Base-by-base conservation (phyloP, 2,797 vertebrate species). In the Eulemur mongoz region DNA sequence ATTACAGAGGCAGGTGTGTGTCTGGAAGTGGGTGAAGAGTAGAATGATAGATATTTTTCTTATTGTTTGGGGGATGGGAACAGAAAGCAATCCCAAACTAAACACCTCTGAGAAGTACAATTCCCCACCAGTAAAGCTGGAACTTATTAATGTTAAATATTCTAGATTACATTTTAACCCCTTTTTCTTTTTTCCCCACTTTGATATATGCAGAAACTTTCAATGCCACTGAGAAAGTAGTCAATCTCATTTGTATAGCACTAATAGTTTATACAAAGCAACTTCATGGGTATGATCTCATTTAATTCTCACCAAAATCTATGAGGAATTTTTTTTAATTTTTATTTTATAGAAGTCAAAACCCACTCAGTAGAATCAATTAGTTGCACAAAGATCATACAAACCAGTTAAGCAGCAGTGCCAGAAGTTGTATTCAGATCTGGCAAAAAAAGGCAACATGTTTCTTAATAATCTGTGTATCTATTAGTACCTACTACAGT, bases 1-100 rank as follows among this genome's bases (percentile, higher is more conserved):
- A 85, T 78, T 96, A 88, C 48, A 79, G 54, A 96, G 43, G 70
- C 79, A 97, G 57, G 92, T 90, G 75, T 91, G 70, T 80, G 48
- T 48, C n/a, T 92, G 87, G 81, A 95, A 94, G 80, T 22, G 27
- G 45, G 25, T 4, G 22, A 48, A 54, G 40, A 52, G 43, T 50
- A 79, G 72, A 95, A 91, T 22, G 72, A 78, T 0, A 84, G 54
- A 48, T 96, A 50, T 91, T 95, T 89, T 94, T 92, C 38, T 70
- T 45, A 23, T 65, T 52, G 45, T 65, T 69, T 79, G 69, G 50
- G 7, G 6, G 30, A 15, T 79, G 15, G 63, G 61, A 89, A 75
- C 18, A 94, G 52, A 91, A 82, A 70, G 84, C 52, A 94, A 54
- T 65, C 35, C 69, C 85, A 69, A 78, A 88, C 22, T 79, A 82